These are phyloP conservation scores for Vulpes vulpes DNA, from an alignment of 2,113 vertebrate genomes.

Conservation along the genomic window DNA sequence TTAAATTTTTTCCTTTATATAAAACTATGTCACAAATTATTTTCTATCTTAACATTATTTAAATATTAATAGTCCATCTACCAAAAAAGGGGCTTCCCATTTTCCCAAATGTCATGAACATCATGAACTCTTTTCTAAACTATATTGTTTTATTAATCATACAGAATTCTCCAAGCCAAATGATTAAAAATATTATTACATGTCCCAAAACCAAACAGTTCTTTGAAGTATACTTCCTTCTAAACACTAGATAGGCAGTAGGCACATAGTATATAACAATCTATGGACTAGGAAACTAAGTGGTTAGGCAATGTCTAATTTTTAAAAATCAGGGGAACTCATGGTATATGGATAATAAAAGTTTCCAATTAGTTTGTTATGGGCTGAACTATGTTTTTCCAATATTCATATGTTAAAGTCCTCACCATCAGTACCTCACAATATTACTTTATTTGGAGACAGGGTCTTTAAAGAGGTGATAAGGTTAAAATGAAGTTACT, in stretches of 20 bases:
- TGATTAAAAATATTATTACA: slow-evolving; percentile 9
- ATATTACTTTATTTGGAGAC: background rate
- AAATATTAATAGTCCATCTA: background rate
- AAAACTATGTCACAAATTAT: slow-evolving; percentile 7
- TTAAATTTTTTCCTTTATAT: background rate
- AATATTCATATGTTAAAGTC: slow-evolving; percentile 5
- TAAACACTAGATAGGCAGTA: background rate
- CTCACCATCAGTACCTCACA: background rate
- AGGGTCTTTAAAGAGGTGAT: background rate
- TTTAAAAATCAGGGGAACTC: background rate
- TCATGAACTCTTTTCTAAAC: slow-evolving; percentile 36
- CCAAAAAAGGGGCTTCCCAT: background rate
- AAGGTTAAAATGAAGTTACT: slow-evolving; percentile 27
- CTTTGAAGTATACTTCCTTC: background rate
- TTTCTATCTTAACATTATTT: background rate
- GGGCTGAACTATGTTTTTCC: background rate
- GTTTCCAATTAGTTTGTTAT: background rate
- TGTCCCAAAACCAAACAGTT: background rate
- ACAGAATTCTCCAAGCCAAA: slow-evolving; percentile 45
- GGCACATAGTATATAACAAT: background rate
- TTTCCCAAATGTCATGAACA: slow-evolving; percentile 18
- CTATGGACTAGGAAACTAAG: background rate
- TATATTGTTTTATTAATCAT: background rate
- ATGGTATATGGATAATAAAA: background rate
- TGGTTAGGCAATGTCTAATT: background rate